phyloP scores from a whole-genome alignment of 1,140 invertebrate species.

The Aphelenchoides besseyi region DNA sequence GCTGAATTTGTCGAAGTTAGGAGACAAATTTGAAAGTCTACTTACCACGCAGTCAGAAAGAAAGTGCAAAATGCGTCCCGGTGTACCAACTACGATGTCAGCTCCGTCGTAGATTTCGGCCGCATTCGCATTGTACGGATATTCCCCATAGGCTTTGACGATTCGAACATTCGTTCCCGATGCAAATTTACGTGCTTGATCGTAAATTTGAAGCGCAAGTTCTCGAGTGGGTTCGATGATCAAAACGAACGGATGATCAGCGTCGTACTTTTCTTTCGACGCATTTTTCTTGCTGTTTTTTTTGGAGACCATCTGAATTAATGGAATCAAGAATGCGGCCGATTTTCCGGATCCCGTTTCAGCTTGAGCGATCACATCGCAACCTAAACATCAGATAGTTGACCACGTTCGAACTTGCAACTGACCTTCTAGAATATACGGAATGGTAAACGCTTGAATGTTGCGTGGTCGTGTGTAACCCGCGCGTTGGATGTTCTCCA shows the following conservation, averaged over 20 bases:
- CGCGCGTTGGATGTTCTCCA: conserved; percentile 77
- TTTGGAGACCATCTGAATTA: conserved; percentile 83
- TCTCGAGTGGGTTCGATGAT: conserved; percentile 91
- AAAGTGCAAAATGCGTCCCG: conserved; percentile 83
- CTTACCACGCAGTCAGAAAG: too few species aligned
- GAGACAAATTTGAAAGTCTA: too few species aligned
- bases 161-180: conserved; percentile 43
- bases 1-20: too few species aligned
- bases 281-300: conserved; percentile 68
- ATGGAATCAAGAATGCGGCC: conserved; percentile 90
- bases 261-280: conserved; percentile 69
- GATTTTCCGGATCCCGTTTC: conserved; percentile 76
- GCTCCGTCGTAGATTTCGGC: conserved; percentile 66
- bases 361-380: conserved; percentile 57
- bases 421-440: conserved; percentile 26
- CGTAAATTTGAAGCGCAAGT: conserved; percentile 91
- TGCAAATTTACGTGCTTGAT: conserved; percentile 86
- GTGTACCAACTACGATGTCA: conserved; percentile 87
- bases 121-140: conserved; percentile 31
- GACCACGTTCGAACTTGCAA: neutral
- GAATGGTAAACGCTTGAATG: conserved; percentile 40
- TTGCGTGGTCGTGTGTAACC: conserved; percentile 76
- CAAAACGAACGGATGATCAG: conserved; percentile 86
- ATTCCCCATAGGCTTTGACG: conserved; percentile 49
- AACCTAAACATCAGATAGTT: conserved; percentile 22